Base-by-base conservation (phyloP, 2,113 vertebrate species). In the Toxotes chatareus region DNA sequence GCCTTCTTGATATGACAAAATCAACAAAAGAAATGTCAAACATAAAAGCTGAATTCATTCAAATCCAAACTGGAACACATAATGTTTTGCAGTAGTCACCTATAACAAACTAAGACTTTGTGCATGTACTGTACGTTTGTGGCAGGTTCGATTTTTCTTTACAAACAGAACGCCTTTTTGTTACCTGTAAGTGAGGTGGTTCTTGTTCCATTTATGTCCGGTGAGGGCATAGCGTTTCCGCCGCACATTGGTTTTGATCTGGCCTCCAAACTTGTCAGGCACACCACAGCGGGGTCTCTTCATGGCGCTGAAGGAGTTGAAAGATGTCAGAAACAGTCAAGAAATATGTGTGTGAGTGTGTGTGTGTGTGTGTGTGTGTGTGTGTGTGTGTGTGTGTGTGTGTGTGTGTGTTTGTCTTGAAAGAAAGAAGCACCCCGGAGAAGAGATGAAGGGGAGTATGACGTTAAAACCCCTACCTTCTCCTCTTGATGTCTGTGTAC, bases 231-330 rank as follows among this genome's bases (percentile, higher is more conserved):
- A 99, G 59, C 98, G 97, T 86, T 96, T 98, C 89, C 97, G 93
- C 31, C 97, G 94, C 80, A 99, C 96, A n/a, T 97, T 99, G 73
- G 97, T 97, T 93, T 99, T 99, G 88, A 96, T 96, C 46, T 91
- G 96, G 0, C 95, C 95, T 38, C 98, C 98, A 27, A 99, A 98
- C 93, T 98, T 98, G 90, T 99, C 98, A 0, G 97, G 97, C 53
- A 99, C 98, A 1, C 98, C 98, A 0, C 98, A 99, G 75, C 98
- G 97, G 19, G 98, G 97, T 87, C 96, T 96, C 82, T 88, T 96
- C 98, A 99, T 99, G 87, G 98, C 97, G 64, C 98, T 99, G 88
- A 49, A 56, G 73, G 60, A 81, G 78, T 73, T 83, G 44, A 68
- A 73, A 87, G 63, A 65, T 44, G 47, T 69, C 44, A 80, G 64